Percentiles rank a stretch among this genome's conserved stretches.
Evolutionary conservation across 35 echinoderm and acorn worm species (phyloP).

Genomic region (Nesometra sesokonis): DNA sequence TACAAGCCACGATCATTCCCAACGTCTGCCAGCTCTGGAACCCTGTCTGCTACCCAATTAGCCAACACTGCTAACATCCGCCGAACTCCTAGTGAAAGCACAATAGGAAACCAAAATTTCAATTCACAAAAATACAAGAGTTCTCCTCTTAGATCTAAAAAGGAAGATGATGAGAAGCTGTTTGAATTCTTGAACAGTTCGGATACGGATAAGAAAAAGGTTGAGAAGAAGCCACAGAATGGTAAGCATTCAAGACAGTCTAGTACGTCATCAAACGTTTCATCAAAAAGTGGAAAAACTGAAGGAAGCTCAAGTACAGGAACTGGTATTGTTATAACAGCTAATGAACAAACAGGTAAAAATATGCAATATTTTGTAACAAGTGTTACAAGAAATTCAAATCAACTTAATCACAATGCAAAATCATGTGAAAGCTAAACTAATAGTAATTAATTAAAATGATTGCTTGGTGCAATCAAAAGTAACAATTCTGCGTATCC

Average conservation of each 20-base stretch:
- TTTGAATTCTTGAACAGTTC: conserved; percentile 93
- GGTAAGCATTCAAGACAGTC: conserved; percentile 83
- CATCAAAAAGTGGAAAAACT: conserved; percentile 64
- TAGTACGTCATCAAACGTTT: conserved; percentile 82
- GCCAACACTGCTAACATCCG: conserved; percentile 83
- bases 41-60: conserved; percentile 73
- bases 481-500: too few species aligned
- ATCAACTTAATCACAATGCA: too few species aligned
- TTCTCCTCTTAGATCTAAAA: background rate
- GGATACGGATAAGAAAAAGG: conserved; percentile 14
- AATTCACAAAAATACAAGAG: background rate
- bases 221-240: conserved; percentile 30
- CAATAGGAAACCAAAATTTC: conserved; percentile 14
- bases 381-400: too few species aligned
- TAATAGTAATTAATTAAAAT: too few species aligned
- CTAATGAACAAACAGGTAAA: background rate
- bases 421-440: too few species aligned
- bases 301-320: conserved; percentile 13
- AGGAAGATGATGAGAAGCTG: conserved; percentile 92
- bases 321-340: background rate
- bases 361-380: background rate
- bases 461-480: too few species aligned
- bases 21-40: conserved; percentile 31
- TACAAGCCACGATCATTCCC: background rate
- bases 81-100: conserved; percentile 72